Conservation (phyloP, 1,140 invertebrate species). For the Drosophila orena region DNA sequence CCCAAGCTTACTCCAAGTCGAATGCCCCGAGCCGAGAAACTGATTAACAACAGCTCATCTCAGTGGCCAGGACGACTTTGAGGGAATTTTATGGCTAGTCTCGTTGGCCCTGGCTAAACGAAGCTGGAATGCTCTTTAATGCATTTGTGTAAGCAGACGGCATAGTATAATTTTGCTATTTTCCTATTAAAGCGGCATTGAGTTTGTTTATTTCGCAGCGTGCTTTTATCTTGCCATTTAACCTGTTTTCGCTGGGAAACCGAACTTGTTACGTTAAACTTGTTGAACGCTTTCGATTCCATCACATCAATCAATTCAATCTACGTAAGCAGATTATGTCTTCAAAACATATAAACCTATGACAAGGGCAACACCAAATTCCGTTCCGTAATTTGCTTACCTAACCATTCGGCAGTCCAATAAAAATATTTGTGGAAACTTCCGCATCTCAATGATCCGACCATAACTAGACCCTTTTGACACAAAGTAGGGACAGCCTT, state of each 20-base stretch:
- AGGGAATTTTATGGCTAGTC: background rate
- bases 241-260: too few relatives aligned
- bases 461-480: background rate
- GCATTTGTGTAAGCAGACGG: too few relatives aligned
- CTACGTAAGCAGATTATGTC: background rate
- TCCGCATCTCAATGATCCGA: constrained; percentile 2
- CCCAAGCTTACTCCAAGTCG: constrained; percentile 8
- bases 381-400: constrained; percentile 3
- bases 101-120: background rate
- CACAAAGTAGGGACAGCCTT: background rate
- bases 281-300: too few relatives aligned
- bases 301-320: too few relatives aligned
- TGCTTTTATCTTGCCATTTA: too few relatives aligned
- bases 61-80: background rate
- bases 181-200: too few relatives aligned
- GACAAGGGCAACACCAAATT: constrained; percentile 4
- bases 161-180: too few relatives aligned
- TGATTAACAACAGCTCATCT: constrained; percentile 52
- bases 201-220: too few relatives aligned
- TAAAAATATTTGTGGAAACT: constrained; percentile 33
- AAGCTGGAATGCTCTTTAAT: background rate
- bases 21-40: constrained; percentile 33
- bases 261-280: too few relatives aligned
- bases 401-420: background rate
- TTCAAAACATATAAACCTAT: background rate